Evolutionary conservation across 2,797 vertebrate species (phyloP), one percentile per base, ranked within the genome.

Genomic region (Microctenopoma stevenorrisi): DNA sequence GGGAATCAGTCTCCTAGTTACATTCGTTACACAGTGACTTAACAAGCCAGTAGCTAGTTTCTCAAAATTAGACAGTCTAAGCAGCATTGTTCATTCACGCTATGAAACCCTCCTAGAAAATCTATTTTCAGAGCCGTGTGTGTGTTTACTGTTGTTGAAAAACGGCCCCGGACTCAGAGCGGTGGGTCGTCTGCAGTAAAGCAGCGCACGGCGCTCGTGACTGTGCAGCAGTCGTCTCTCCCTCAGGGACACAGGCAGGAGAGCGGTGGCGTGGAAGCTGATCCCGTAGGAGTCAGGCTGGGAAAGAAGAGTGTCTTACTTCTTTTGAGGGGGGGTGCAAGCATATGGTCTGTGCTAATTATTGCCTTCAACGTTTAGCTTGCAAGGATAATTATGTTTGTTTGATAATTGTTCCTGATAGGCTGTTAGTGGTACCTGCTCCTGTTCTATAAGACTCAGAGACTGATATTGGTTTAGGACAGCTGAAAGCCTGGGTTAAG

Each of bases 141-240:
- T 78, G 68, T 83, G 78, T 86, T 83, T 81, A 78, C 77, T 28
- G 68, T 87, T 50, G 69, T 77, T 87, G 50, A 89, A 89, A 48
- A 68, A 78, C 79, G 59, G 81, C 28, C 68, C 18, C 33, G 0
- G 26, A 43, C 75, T 79, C 59, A 43, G 74, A 83, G 76, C 73
- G 50, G 59, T 2, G 54, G 67, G 30, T 75, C 43, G 74, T 65
- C 77, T 81, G 80, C 79, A 81, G 78, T 75, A 69, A 61, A 74
- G 68, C 69, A 75, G 51, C 8, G 63, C 54, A 64, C 63, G 8
- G 55, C 0, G 66, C 76, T 64, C 54, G 68, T 54, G 68, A 74
- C 78, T 75, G 69, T 46, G 56, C 82, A 75, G 76, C 60, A 33
- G 56, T 48, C 37, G 40, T 59, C 64, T 52, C 52, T 69, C 76